Evolutionary conservation across 2,113 vertebrate species (phyloP).

Genomic region (Salminus brasiliensis): DNA sequence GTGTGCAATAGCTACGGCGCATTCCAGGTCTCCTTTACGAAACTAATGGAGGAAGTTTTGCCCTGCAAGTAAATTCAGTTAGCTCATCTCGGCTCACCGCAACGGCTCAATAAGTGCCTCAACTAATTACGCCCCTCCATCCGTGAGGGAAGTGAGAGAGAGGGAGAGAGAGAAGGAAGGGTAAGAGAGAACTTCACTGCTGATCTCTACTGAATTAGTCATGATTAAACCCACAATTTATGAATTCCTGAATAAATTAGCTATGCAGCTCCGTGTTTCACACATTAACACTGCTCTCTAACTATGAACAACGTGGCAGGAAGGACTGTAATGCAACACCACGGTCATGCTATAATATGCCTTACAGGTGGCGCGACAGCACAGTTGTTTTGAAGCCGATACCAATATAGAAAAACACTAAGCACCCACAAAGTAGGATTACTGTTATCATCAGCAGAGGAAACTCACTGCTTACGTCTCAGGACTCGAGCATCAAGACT

Average conservation of each 20-base stretch:
- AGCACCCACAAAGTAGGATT: no score
- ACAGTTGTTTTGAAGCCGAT: no score
- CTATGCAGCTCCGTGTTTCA: neutral
- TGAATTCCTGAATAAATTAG: constrained; percentile 2
- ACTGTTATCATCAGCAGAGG: no score
- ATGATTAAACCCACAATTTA: constrained; percentile 22
- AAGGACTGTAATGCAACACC: neutral
- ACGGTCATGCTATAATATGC: no score
- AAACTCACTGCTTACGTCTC: no score
- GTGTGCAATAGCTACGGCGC: neutral
- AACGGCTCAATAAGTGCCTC: constrained; percentile 28
- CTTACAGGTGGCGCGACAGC: no score
- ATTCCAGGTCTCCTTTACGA: constrained; percentile 2
- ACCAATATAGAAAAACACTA: no score
- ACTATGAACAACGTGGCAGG: neutral
- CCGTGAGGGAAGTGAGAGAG: constrained; percentile 11
- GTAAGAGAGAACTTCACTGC: neutral
- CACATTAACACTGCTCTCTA: neutral
- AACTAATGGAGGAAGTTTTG: constrained; percentile 24
- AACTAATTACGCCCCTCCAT: constrained; percentile 31
- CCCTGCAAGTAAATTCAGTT: constrained; percentile 31
- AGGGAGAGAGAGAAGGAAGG: no score
- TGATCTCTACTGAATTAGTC: constrained; percentile 19
- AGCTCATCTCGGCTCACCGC: constrained; percentile 27
- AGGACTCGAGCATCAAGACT: no score